Base-by-base conservation (phyloP, 1,140 invertebrate species). In the Agrilus planipennis region DNA sequence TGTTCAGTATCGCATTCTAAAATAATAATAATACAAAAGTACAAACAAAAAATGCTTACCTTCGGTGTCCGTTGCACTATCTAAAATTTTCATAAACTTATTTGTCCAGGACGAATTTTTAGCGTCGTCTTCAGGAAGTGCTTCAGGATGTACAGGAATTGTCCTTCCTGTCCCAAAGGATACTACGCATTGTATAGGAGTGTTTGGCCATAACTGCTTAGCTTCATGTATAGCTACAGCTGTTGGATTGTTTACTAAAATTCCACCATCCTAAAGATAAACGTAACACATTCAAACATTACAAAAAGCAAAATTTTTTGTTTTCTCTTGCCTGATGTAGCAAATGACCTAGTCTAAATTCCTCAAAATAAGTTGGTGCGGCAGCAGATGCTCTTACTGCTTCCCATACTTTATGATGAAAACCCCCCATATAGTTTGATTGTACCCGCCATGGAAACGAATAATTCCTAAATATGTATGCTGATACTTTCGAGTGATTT, bases 401-500 rank as follows among this genome's bases (percentile, higher is more conserved):
- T 69, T 94, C 80, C 88, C 90, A 96, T 11, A 92, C 58, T 51
- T 69, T 65, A 46, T 85, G 74, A 31, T 76, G 72, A 46, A 73
- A 74, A 17, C 74, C 79, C 20, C 92, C 91, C 32, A 74, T 71
- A 58, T 91, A 93, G 42, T 82, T 79, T 36, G 81, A 82, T 40
- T 81, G 75, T 4, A 79, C 68, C 30, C 76, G 70, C 49, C 76
- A 73, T 9, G 87, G 85, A 41, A 84, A 72, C 37, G 81, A 76
- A 61, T 95, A 96, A 59, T 88, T 92, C 47, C 91, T 74, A 65
- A 95, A 95, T 25, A 95, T 65, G 63, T 81, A 93, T n/a, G 87
- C 81, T 50, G 78, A 72, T 12, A 90, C 70, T n/a, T 72, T 72
- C 6, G 75, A 74, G 16, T 81, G 70, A 68, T 89, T 91, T 28